Evolutionary conservation across 2,888 invertebrate genomes (phyloP).

Genomic region (Thecocarcelia acutangulata): DNA sequence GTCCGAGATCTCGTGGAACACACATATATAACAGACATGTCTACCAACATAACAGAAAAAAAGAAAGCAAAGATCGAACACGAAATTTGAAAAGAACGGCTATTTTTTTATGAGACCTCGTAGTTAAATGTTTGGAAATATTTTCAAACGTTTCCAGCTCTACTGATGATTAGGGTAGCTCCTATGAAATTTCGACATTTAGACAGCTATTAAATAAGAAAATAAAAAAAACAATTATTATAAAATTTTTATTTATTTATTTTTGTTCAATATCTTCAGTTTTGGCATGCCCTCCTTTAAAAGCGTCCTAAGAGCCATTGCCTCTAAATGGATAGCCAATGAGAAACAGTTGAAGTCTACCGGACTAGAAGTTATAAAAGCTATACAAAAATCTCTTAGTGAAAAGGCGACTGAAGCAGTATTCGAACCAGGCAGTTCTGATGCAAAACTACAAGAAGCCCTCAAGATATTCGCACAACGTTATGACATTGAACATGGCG

Average conservation of each 20-base stretch:
- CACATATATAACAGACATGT: too few relatives aligned
- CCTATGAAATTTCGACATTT: not conserved
- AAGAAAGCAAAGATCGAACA: too few relatives aligned
- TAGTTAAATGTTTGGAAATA: too few relatives aligned
- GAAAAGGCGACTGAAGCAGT: constrained; percentile 71
- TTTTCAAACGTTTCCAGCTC: too few relatives aligned
- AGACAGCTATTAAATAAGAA: too few relatives aligned
- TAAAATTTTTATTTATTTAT: too few relatives aligned
- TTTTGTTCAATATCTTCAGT: constrained; percentile 34
- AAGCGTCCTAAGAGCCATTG: constrained; percentile 87
- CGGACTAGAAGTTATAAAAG: constrained; percentile 83
- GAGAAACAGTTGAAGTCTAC: constrained; percentile 84
- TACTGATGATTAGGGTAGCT: too few relatives aligned
- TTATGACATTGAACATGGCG: constrained; percentile 88
- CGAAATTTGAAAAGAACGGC: too few relatives aligned
- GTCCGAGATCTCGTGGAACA: too few relatives aligned
- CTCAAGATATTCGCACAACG: constrained; percentile 83
- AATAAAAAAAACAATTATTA: too few relatives aligned
- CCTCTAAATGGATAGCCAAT: constrained; percentile 89
- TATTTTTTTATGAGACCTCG: too few relatives aligned
- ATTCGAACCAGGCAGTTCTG: constrained; percentile 82
- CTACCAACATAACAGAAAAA: too few relatives aligned
- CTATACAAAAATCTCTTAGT: constrained; percentile 74
- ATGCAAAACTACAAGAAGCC: constrained; percentile 84
- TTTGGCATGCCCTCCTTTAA: constrained; percentile 93